A percentile compares a stretch with the other conserved stretches of the same genome.
These are phyloP conservation scores for Drosophila neocordata DNA, from an alignment of 1,140 invertebrate genomes.

Conservation along the genomic window DNA sequence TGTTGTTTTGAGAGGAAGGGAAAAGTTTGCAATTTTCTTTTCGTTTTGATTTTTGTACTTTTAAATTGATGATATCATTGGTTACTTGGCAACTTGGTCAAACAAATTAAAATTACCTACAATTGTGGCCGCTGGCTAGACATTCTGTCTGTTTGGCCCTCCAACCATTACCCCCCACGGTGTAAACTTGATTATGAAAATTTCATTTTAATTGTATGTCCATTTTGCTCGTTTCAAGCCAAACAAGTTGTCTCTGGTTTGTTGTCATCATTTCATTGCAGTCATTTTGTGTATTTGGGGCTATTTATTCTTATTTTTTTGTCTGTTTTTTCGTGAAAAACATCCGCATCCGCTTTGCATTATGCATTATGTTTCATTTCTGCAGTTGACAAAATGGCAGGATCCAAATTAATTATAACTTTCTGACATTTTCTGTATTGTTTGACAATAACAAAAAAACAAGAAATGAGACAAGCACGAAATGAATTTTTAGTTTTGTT, in stretches of 20 bases:
- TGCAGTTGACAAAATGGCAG: conserved; percentile 50
- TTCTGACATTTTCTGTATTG: background rate
- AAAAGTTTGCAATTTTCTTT: conserved; percentile 55
- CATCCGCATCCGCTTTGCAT: conserved; percentile 44
- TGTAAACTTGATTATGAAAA: conserved; percentile 72
- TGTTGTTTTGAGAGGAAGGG: conserved; percentile 39
- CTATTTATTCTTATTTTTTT: conserved; percentile 22
- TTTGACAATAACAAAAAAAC: background rate
- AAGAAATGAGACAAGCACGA: background rate
- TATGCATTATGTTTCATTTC: conserved; percentile 50
- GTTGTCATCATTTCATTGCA: conserved; percentile 25
- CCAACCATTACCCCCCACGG: background rate
- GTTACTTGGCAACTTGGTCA: conserved; percentile 48
- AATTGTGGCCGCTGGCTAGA: conserved; percentile 28
- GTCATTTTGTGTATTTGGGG: conserved; percentile 25
- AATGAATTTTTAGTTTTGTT: conserved; percentile 3
- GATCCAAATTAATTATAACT: conserved; percentile 40
- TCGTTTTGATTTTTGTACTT: conserved; percentile 76
- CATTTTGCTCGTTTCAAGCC: conserved; percentile 20
- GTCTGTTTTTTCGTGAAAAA: conserved; percentile 15
- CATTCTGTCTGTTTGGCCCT: background rate
- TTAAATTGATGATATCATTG: conserved; percentile 51
- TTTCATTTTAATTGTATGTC: conserved; percentile 72
- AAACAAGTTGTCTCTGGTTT: conserved; percentile 30
- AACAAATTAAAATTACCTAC: conserved; percentile 78